These are phyloP conservation scores for Alcis repandata DNA, from an alignment of 2,888 invertebrate genomes.

Conservation along the genomic window DNA sequence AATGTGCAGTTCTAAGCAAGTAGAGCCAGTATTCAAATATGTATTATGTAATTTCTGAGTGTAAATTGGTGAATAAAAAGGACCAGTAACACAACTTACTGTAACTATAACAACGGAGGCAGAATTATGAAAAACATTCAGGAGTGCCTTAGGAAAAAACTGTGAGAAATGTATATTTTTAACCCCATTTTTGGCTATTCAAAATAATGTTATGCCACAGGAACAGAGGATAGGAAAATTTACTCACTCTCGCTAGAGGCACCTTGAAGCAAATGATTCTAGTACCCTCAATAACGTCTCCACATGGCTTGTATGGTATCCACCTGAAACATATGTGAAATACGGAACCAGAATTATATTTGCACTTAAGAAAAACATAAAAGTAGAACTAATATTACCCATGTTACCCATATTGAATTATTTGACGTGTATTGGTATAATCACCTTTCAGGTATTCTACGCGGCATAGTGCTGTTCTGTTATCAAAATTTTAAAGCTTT, in stretches of 20 bases:
- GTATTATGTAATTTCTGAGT: too few species aligned
- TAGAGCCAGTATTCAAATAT: too few species aligned
- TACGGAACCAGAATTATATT: not conserved
- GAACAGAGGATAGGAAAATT: not conserved
- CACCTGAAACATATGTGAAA: constrained; percentile 82
- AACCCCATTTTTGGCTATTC: too few species aligned
- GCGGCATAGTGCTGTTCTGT: not conserved
- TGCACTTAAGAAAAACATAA: not conserved
- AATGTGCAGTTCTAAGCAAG: too few species aligned
- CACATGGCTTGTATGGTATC: constrained; percentile 88
- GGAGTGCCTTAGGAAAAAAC: too few species aligned
- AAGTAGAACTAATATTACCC: not conserved
- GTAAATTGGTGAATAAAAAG: too few species aligned
- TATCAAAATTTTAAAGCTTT: not conserved
- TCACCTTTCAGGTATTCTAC: constrained; percentile 66
- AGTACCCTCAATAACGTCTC: constrained; percentile 89
- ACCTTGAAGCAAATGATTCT: constrained; percentile 92
- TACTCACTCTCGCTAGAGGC: constrained; percentile 82
- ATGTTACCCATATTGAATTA: not conserved
- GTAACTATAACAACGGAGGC: too few species aligned
- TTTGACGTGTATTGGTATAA: constrained; percentile 5
- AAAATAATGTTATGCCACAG: too few species aligned
- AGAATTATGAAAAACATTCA: too few species aligned
- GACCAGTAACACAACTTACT: too few species aligned
- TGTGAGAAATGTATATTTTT: too few species aligned